Evolutionary conservation across 2,888 invertebrate genomes (phyloP), one percentile per base, ranked within the genome.

Genomic region (Drosophila emarginata): DNA sequence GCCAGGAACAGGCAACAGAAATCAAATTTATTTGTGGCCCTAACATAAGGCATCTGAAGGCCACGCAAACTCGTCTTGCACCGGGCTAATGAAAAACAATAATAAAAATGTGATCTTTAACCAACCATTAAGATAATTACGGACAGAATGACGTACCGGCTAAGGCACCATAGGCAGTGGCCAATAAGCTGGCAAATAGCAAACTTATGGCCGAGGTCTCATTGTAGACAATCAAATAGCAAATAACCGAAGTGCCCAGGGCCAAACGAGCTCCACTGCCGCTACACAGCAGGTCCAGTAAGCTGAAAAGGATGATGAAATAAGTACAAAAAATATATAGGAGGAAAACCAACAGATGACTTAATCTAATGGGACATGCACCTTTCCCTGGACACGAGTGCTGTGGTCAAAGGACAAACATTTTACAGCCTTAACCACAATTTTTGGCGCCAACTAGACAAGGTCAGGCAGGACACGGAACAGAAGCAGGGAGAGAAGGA

Each of bases 1-100:
- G 93, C 92, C 72, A 93, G 80, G 77, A 93, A 93, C 3, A 92
- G 85, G 69, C 91, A 91, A 64, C 91, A 85, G 73, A 91, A 92
- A 74, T 92, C 92, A 74, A 91, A 91, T 87, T 91, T 91, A 37
- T 92, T 92, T 54, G 91, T 92, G 65, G 92, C 92, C 37, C 92
- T 88, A 72, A 92, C 88, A 73, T 92, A 92, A 32, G 92, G 90
- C 77, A 92, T 91, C 79, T 92, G 92, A 61, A 92, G 80, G 69
- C 91, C 87, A 67, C 89, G 90, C 62, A 92, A 64, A 54, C 90
- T 91, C 57, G 89, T 88, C 74, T 91, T 92, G 74, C 91, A 92
- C 45, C 87, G 85, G 4, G 91, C 92, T 92, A 66, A 21, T 6
- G 6, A 26, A 78, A 77, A 56, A 21, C 7, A 26, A 18, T 21